Conservation (phyloP, 92 coral and sea anemone species). For the Epizoanthus rinbou region DNA sequence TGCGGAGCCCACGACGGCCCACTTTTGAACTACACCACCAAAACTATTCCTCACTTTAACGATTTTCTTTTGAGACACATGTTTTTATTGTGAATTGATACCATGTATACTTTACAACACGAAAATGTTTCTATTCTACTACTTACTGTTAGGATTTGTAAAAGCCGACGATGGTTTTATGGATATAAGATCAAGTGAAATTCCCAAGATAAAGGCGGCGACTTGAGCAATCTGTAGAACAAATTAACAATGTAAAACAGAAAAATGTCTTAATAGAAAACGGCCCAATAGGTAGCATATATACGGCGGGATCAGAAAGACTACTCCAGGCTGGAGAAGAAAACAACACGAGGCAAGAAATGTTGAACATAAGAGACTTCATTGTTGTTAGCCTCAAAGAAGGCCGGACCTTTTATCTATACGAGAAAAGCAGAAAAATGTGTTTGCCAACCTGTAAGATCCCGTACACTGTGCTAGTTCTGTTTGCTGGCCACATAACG, state of each 20-base stretch:
- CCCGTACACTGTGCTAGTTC: no score
- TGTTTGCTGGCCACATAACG: no score
- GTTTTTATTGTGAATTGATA: background rate
- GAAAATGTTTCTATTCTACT: background rate
- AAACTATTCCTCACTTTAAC: background rate
- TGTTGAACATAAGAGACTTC: no score
- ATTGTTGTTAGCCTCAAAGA: no score
- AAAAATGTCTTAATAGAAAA: background rate
- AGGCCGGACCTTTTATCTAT: no score
- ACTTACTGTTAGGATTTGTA: slow-evolving; percentile 82
- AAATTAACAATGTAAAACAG: background rate
- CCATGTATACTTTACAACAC: background rate
- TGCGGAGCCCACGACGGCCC: background rate
- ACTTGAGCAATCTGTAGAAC: slow-evolving; percentile 84
- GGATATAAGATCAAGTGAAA: slow-evolving; percentile 74
- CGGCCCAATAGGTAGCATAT: background rate
- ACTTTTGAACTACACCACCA: background rate
- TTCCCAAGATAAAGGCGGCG: slow-evolving; percentile 73
- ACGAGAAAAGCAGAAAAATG: no score
- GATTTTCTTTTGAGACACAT: background rate
- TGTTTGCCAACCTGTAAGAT: no score
- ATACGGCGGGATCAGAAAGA: no score
- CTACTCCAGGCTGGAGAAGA: background rate
- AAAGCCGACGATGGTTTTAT: slow-evolving; percentile 76
- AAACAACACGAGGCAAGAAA: background rate